Evolutionary conservation across 2,888 invertebrate genomes (phyloP).

Genomic region (Eupithecia subfuscata): DNA sequence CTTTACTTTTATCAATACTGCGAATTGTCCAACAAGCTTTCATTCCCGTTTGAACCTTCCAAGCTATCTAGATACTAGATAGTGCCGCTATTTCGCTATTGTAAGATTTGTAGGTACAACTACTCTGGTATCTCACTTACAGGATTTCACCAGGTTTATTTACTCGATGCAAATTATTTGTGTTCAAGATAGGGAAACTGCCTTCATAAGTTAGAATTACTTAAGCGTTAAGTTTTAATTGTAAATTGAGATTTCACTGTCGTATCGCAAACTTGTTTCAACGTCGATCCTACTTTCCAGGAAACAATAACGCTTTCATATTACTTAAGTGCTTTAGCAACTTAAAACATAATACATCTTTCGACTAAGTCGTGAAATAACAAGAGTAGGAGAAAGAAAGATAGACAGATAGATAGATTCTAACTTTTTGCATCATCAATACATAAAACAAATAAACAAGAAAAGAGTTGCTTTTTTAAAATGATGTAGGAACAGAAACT

Average conservation of each 20-base stretch:
- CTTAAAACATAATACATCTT: constrained; percentile 16
- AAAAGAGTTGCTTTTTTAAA: not conserved
- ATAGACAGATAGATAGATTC: too few relatives aligned
- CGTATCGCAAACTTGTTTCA: constrained; percentile 18
- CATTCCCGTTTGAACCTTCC: not conserved
- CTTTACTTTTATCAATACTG: not conserved
- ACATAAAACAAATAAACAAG: not conserved
- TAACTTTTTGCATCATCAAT: too few relatives aligned
- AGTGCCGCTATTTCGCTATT: not conserved
- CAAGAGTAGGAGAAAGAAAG: not conserved
- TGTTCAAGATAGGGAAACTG: not conserved
- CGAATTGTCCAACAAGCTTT: not conserved
- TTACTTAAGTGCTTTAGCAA: constrained; percentile 17
- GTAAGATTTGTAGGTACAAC: not conserved
- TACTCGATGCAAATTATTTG: not conserved
- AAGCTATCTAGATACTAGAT: not conserved
- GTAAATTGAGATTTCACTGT: constrained; percentile 25
- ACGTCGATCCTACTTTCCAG: constrained; percentile 19
- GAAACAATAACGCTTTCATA: constrained; percentile 27
- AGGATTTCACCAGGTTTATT: constrained; percentile 1
- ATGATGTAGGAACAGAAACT: not conserved
- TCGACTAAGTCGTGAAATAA: not conserved
- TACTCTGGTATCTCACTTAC: not conserved
- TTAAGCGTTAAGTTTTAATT: constrained; percentile 18
- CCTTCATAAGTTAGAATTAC: not conserved